Percentiles rank a stretch among this genome's conserved stretches.
Evolutionary conservation across 2,113 vertebrate species (phyloP).

Genomic region (Loxodonta africana): DNA sequence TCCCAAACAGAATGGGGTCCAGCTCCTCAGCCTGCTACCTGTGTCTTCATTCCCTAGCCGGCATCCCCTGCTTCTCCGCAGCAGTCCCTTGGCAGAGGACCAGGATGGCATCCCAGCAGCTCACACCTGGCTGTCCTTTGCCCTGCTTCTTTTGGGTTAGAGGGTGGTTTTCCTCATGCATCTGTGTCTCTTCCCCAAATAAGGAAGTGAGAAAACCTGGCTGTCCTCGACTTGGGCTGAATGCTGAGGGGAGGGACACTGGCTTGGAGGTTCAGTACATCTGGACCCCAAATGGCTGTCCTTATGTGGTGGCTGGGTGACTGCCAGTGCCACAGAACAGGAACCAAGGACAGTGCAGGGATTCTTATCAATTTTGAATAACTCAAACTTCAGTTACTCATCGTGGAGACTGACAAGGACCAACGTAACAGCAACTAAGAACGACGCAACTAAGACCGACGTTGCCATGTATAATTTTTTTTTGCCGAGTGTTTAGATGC

Average conservation of each 20-base stretch:
- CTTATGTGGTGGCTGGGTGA: neutral
- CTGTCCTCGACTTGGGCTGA: neutral
- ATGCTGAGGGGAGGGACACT: neutral
- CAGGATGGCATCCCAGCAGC: neutral
- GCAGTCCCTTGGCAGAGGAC: neutral
- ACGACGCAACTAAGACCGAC: neutral
- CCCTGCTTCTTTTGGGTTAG: neutral
- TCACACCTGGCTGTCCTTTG: neutral
- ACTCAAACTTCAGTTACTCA: neutral
- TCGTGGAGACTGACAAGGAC: neutral
- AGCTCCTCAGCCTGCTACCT: neutral
- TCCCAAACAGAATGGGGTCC: neutral
- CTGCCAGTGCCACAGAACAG: neutral
- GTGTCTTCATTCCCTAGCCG: neutral
- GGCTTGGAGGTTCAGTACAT: conserved; percentile 34
- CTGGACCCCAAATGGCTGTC: conserved; percentile 12
- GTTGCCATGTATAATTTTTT: neutral
- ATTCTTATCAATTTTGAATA: neutral
- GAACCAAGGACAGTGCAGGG: neutral
- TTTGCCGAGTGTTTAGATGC: neutral
- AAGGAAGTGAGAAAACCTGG: conserved; percentile 18
- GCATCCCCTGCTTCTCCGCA: neutral
- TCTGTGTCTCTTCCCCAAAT: neutral
- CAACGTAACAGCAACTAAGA: neutral
- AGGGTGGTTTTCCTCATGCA: neutral